Evolutionary conservation across 2,888 invertebrate genomes (phyloP).

Genomic region (Xestia sexstrigata): DNA sequence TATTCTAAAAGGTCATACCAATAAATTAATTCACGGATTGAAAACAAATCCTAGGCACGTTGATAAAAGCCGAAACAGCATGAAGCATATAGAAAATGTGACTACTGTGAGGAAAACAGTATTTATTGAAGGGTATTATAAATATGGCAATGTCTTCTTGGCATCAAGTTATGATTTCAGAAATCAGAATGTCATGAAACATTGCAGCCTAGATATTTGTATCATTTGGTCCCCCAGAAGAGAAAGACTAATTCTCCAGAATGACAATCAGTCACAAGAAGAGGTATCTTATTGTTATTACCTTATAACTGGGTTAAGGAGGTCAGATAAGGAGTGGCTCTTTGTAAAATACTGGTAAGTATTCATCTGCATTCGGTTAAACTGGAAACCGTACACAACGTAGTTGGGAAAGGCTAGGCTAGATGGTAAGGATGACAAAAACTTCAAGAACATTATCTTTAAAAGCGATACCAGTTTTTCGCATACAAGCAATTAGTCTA

Average conservation of each 20-base stretch:
- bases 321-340: neutral
- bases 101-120: no score
- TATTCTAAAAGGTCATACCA: neutral
- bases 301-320: neutral
- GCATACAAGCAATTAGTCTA: neutral
- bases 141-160: neutral
- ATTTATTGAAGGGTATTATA: neutral
- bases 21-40: conserved; percentile 2
- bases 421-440: neutral
- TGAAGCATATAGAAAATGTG: neutral
- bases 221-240: neutral
- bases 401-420: neutral
- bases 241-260: neutral
- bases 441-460: neutral
- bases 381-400: neutral
- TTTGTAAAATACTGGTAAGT: neutral
- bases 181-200: neutral
- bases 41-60: conserved; percentile 5
- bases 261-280: neutral
- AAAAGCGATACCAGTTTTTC: neutral
- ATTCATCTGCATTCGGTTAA: neutral
- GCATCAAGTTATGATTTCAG: neutral
- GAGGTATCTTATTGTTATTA: neutral
- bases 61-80: neutral
- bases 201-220: neutral